These are phyloP conservation scores for Xestia sexstrigata DNA, from an alignment of 2,888 invertebrate species.

Conservation along the genomic window DNA sequence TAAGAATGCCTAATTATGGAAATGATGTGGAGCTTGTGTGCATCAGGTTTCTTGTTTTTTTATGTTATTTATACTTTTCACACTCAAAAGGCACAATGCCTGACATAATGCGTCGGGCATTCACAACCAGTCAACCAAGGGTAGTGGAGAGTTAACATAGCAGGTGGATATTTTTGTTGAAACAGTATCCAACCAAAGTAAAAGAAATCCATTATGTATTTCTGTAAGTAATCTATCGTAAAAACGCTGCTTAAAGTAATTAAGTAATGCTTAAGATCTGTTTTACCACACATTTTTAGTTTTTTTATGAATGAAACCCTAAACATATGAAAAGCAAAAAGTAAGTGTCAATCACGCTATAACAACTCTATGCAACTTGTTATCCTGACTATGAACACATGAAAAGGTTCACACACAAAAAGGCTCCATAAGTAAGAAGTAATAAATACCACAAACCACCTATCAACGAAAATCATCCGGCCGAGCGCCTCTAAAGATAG, in stretches of 20 bases:
- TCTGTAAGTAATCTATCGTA: too few relatives aligned
- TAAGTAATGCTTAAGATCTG: too few relatives aligned
- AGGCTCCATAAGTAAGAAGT: neutral
- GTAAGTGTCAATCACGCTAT: neutral
- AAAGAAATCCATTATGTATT: neutral
- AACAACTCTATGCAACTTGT: neutral
- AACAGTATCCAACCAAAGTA: neutral
- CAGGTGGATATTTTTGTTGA: neutral
- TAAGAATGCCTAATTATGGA: constrained; percentile 56
- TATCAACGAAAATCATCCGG: constrained; percentile 77
- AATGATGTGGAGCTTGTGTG: constrained; percentile 11
- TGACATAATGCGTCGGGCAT: neutral
- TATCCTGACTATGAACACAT: neutral
- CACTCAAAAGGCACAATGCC: neutral
- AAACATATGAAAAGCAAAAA: neutral
- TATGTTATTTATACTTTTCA: neutral
- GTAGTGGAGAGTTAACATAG: neutral
- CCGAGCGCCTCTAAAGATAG: constrained; percentile 76
- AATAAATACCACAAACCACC: constrained; percentile 47
- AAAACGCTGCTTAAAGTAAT: too few relatives aligned
- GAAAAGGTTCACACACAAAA: constrained; percentile 4
- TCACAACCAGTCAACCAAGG: neutral
- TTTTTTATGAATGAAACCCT: neutral
- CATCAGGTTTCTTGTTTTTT: neutral
- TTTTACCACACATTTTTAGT: too few relatives aligned